phyloP scores from a whole-genome alignment of 2,797 vertebrate genomes.

The Pteropus rufus region DNA sequence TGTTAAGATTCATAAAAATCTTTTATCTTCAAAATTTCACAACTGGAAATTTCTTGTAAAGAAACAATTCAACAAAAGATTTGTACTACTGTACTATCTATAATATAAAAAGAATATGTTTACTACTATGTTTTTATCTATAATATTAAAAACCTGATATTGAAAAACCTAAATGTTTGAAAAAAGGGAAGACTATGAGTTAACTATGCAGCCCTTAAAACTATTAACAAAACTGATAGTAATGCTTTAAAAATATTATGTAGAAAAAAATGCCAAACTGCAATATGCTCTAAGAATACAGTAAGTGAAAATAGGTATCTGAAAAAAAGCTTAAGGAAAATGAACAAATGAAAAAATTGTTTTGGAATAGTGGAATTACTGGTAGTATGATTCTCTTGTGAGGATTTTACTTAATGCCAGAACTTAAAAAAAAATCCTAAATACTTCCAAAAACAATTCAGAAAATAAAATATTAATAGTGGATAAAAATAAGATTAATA shows the following conservation, averaged over 20 bases:
- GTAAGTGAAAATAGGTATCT: neutral
- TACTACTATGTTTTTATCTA: neutral
- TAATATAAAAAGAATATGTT: neutral
- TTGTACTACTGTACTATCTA: neutral
- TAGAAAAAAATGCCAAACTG: neutral
- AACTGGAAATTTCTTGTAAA: neutral
- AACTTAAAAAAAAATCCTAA: neutral
- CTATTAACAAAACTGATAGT: neutral
- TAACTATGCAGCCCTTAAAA: neutral
- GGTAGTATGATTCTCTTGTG: neutral
- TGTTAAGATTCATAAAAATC: neutral
- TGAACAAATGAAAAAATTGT: neutral
- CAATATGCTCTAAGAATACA: neutral
- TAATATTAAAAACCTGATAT: neutral
- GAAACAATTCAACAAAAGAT: neutral
- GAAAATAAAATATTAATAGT: neutral
- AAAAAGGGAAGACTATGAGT: neutral
- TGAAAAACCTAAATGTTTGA: neutral
- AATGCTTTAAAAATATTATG: neutral
- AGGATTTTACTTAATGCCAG: constrained; percentile 2
- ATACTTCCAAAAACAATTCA: neutral
- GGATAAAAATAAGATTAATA: neutral
- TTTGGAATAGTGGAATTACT: neutral
- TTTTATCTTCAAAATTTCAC: constrained; percentile 27
- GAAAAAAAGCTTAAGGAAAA: neutral